Conservation (phyloP, 2,113 vertebrate species). For the Epinephelus fuscoguttatus region DNA sequence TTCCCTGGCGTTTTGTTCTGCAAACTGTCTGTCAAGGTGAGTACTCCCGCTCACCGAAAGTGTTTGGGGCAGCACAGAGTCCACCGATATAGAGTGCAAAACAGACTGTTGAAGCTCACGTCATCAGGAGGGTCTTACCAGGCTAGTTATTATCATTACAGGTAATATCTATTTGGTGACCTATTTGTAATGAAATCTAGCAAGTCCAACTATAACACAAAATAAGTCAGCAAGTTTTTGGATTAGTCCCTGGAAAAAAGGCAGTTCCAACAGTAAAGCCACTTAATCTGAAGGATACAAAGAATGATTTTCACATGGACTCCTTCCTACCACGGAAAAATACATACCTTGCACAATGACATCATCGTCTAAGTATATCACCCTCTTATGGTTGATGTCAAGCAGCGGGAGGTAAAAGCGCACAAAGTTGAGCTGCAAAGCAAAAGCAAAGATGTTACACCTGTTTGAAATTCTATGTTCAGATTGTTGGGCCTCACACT, state of each 20-base stretch:
- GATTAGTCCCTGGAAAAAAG: background rate
- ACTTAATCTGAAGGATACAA: background rate
- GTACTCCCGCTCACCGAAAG: too few relatives aligned
- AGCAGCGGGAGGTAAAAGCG: constrained; percentile 95
- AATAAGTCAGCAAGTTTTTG: too few relatives aligned
- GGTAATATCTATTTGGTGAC: background rate
- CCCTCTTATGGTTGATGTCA: constrained; percentile 89
- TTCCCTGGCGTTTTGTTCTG: too few relatives aligned
- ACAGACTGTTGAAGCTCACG: too few relatives aligned
- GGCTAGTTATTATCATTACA: background rate
- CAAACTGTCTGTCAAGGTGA: too few relatives aligned
- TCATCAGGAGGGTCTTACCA: too few relatives aligned
- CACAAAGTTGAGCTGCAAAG: constrained; percentile 94
- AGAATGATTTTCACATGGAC: background rate
- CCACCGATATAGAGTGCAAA: too few relatives aligned
- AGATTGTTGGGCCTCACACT: background rate
- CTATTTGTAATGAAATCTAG: background rate
- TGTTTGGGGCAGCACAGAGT: too few relatives aligned
- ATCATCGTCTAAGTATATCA: constrained; percentile 97
- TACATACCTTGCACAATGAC: constrained; percentile 95
- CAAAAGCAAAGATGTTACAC: constrained; percentile 30
- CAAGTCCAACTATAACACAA: too few relatives aligned
- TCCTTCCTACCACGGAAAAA: background rate
- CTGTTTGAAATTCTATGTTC: background rate
- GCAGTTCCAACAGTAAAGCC: too few relatives aligned